Base-by-base conservation (phyloP, 2,113 vertebrate species). In the Prionailurus bengalensis region DNA sequence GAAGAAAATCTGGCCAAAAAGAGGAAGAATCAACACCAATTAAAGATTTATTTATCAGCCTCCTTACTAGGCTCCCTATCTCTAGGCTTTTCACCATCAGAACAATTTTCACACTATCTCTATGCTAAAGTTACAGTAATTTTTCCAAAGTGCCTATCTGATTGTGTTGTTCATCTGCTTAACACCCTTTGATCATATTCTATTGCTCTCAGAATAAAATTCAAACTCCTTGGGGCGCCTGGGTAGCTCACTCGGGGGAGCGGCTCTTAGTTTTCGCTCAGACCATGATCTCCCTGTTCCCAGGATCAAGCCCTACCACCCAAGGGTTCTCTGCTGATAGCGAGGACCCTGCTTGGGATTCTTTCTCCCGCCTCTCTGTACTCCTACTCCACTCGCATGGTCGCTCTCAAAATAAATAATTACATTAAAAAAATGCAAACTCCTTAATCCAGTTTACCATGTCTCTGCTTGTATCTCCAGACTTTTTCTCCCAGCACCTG, bases 1-100 rank as follows among this genome's bases (percentile, higher is more conserved):
- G 39, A 81, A 74, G 51, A 66, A 88, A 94, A 88, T 81, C 39
- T 92, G 66, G 48, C 68, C 21, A 80, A 48, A 91, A 42, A 83
- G 10, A 92, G 5, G 48, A 92, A 70, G 25, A 65, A 55, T 80
- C 16, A 42, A 58, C 3, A 36, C 19, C 16, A 71, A 23, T 14
- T 79, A 89, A 81, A 83, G 2, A 88, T 79, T 16, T 84, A 53
- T 23, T 80, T 53, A 86, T 55, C 7, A 70, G 27, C 16, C 33
- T 90, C 83, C 45, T 51, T 83, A 53, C 45, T 36, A 25, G 31
- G 73, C 19, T 29, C 12, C 25, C 36, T 29, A 11, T n/a, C 48
- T 42, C 42, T 85, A 78, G 9, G 29, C 17, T 81, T 92, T 89
- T 53, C 29, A 61, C 23, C 8, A 29, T 61, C 73, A 95, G 90